Evolutionary conservation across 2,888 invertebrate genomes (phyloP).

Genomic region (Leptura quadrifasciata): DNA sequence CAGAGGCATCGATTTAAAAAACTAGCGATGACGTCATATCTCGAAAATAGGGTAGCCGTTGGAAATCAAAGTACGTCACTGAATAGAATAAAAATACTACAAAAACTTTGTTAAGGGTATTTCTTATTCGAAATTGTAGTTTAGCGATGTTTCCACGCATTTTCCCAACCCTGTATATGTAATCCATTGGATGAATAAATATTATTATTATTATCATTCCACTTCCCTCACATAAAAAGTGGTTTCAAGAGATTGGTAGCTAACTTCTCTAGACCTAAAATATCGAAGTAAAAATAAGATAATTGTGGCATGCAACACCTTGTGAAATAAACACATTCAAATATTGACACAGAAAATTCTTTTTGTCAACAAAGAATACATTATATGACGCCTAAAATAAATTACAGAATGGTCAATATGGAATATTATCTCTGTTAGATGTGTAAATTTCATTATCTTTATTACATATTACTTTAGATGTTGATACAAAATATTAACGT

Average conservation of each 20-base stretch:
- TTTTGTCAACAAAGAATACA: slow-evolving; percentile 30
- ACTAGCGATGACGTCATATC: too few species aligned
- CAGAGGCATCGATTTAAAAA: too few species aligned
- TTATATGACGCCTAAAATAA: slow-evolving; percentile 32
- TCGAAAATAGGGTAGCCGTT: too few species aligned
- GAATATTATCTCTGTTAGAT: slow-evolving; percentile 49
- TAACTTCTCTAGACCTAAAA: background rate
- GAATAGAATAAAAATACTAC: too few species aligned
- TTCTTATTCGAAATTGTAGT: too few species aligned
- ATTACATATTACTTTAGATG: slow-evolving; percentile 55
- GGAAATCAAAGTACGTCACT: too few species aligned
- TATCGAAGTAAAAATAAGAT: slow-evolving; percentile 14
- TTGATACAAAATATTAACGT: slow-evolving; percentile 50
- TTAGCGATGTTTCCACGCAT: too few species aligned
- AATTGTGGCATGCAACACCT: slow-evolving; percentile 20
- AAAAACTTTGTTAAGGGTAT: too few species aligned
- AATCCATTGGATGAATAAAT: too few species aligned
- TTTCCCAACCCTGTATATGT: too few species aligned
- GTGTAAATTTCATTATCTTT: slow-evolving; percentile 62
- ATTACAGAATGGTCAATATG: slow-evolving; percentile 35
- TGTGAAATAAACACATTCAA: slow-evolving; percentile 29
- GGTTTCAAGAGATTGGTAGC: background rate
- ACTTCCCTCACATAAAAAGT: too few species aligned
- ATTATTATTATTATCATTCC: too few species aligned
- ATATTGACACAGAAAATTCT: slow-evolving; percentile 30